Evolutionary conservation across 2,797 vertebrate genomes (phyloP), one percentile per base, ranked within the genome.

Genomic region (Sebastes iracundus): DNA sequence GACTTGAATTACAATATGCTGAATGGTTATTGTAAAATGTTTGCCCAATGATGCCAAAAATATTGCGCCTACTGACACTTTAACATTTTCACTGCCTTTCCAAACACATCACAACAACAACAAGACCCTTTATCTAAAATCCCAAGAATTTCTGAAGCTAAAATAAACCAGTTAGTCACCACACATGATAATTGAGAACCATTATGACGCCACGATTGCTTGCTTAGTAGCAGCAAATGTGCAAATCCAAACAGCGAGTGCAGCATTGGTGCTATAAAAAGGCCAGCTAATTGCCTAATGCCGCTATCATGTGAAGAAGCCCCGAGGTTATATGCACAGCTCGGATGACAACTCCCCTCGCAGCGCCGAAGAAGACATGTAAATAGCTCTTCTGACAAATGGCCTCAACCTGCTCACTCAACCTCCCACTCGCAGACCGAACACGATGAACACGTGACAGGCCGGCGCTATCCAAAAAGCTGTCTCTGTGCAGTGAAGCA

Each of bases 381-480:
- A 72, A 74, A 85, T 25, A 83, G 70, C 82, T 85, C 67, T 27
- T 74, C 67, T 86, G 83, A 88, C 80, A 84, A 90, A 87, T 61
- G 73, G 69, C 78, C 72, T 78, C 71, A 81, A 85, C 83, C 81
- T 76, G 80, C 82, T 91, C 77, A 69, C 73, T 85, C 76, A 66
- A 63, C 84, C 73, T 72, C 82, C 71, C 79, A 76, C 88, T 72
- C 83, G 49, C 52, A 74, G 61, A 66, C 7, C 7, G 12, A 53
- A 25, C 62, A 52, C 2, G 55, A 61, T 9, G 42, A 80, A 61
- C 82, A 68, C 14, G 72, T 59, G 78, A 83, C 75, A 75, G 82
- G 82, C 65, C 33, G 2, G 22, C 5, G 12, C 46, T 75, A 69
- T 78, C 71, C 28, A 30, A 25, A 78, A 12, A 73, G 61, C 66